A percentile compares a stretch with the other conserved stretches of the same genome.
Evolutionary conservation across 2,797 vertebrate genomes (phyloP).

Genomic region (Lepilemur septentrionalis): DNA sequence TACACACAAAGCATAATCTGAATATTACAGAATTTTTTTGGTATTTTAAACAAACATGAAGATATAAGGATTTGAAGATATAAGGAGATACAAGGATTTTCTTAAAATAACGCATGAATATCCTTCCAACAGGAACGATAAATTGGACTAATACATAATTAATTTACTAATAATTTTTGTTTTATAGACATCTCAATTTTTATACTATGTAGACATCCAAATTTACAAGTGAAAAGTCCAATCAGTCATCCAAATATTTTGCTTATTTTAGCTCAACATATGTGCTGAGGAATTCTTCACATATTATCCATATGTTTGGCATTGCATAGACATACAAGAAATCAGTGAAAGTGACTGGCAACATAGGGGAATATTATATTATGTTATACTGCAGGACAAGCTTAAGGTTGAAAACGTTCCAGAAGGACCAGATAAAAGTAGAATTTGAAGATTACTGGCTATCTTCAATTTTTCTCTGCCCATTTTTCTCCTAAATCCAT

Average conservation of each 20-base stretch:
- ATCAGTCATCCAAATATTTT: constrained; percentile 17
- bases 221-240: neutral
- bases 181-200: neutral
- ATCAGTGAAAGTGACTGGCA: neutral
- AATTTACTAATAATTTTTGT: neutral
- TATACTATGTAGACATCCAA: neutral
- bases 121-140: neutral
- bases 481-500: neutral
- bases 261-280: neutral
- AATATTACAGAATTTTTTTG: neutral
- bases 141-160: neutral
- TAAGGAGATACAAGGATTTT: neutral
- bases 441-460: neutral
- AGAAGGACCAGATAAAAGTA: neutral
- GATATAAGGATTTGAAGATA: neutral
- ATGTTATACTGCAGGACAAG: neutral
- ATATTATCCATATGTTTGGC: neutral
- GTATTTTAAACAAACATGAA: neutral
- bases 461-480: neutral
- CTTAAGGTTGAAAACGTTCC: neutral
- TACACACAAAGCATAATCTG: neutral
- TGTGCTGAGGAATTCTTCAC: neutral
- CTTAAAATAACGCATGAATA: neutral
- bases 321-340: neutral
- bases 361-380: neutral